Percentiles rank a stretch among this genome's conserved stretches.
phyloP scores from a whole-genome alignment of 2,113 vertebrate species.

The Brachypodius melanocephalos region DNA sequence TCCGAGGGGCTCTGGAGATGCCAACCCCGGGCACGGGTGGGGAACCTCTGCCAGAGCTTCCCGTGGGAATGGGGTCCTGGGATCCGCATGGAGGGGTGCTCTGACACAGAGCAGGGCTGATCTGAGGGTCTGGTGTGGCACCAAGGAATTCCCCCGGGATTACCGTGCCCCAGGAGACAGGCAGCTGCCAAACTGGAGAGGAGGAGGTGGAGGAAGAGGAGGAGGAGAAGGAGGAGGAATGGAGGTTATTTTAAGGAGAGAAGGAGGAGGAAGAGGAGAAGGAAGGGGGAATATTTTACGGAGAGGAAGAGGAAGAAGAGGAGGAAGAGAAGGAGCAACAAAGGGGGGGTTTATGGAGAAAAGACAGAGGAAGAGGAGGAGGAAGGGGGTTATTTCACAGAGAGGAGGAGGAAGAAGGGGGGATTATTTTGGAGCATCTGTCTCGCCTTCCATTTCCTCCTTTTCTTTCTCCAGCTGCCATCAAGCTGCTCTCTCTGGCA shows the following conservation, averaged over 20 bases:
- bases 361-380: neutral
- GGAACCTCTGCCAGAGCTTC: neutral
- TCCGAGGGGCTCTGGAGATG: neutral
- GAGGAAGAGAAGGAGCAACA: neutral
- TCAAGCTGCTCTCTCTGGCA: neutral
- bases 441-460: constrained; percentile 56
- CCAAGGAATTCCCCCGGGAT: neutral
- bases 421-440: constrained; percentile 19
- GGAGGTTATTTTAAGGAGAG: neutral
- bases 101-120: rapidly evolving
- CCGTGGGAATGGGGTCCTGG: neutral
- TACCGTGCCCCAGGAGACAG: rapidly evolving
- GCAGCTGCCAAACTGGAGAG: neutral
- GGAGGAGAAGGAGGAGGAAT: neutral
- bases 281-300: neutral
- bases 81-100: rapidly evolving
- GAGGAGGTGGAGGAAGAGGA: neutral
- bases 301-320: neutral
- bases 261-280: neutral
- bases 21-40: neutral
- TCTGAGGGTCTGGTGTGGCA: rapidly evolving
- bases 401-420: neutral
- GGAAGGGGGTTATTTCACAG: neutral
- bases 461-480: constrained; percentile 31
- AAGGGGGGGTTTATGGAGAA: neutral